Percentiles rank a stretch among this genome's conserved stretches.
phyloP scores from a whole-genome alignment of 1,140 invertebrate species.

The Microplitis mediator region DNA sequence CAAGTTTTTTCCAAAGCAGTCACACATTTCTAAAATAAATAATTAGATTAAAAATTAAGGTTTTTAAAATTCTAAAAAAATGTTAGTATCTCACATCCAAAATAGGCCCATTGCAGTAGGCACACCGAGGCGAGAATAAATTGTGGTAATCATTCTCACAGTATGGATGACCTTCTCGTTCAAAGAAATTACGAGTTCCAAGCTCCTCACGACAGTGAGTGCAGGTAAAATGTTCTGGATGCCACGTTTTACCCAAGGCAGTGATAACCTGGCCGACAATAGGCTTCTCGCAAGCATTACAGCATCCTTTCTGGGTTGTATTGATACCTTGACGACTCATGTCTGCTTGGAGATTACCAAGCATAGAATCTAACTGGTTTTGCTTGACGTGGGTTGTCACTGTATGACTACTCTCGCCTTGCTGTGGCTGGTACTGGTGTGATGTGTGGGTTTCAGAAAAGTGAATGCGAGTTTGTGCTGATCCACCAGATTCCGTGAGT shows the following conservation, averaged over 20 bases:
- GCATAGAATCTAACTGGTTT: conserved; percentile 89
- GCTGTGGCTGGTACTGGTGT: conserved; percentile 60
- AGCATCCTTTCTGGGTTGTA: conserved; percentile 97
- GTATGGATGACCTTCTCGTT: conserved; percentile 93
- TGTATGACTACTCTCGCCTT: conserved; percentile 50
- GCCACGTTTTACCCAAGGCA: conserved; percentile 98
- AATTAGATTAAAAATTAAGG: conserved; percentile 33
- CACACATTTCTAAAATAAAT: conserved; percentile 92
- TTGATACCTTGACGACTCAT: conserved; percentile 97
- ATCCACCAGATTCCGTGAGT: conserved; percentile 33
- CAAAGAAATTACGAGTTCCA: conserved; percentile 98
- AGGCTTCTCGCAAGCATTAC: conserved; percentile 96
- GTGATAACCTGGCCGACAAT: conserved; percentile 98
- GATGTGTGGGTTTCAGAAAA: conserved; percentile 58
- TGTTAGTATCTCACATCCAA: conserved; percentile 78
- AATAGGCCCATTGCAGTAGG: conserved; percentile 98
- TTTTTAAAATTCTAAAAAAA: not conserved
- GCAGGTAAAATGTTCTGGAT: conserved; percentile 98
- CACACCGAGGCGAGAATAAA: conserved; percentile 96
- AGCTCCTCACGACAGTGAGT: conserved; percentile 95
- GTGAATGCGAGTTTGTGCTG: conserved; percentile 51
- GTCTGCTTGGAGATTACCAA: conserved; percentile 89
- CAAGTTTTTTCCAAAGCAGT: conserved; percentile 98
- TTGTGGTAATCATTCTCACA: conserved; percentile 99
- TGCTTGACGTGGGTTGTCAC: conserved; percentile 51